A percentile compares a stretch with the other conserved stretches of the same genome.
phyloP scores from a whole-genome alignment of 2,888 invertebrate species.

The Chrysolina haemoptera region DNA sequence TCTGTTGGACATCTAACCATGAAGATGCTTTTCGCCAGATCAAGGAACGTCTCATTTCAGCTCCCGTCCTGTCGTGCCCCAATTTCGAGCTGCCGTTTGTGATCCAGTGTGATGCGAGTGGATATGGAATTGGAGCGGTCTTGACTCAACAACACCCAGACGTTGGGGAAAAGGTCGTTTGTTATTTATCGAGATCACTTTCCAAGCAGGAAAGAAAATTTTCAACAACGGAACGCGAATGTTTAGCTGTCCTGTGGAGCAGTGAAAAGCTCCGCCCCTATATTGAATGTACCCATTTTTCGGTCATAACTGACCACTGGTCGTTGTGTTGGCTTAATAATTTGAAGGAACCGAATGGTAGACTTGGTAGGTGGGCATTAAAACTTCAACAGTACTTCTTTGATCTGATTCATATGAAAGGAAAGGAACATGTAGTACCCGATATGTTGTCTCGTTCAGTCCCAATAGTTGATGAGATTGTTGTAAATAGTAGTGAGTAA shows the following conservation, averaged over 20 bases:
- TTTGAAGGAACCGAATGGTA: slow-evolving; percentile 46
- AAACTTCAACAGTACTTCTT: slow-evolving; percentile 45
- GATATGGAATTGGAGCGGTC: slow-evolving; percentile 1
- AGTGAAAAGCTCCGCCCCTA: too few species aligned
- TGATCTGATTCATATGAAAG: slow-evolving; percentile 44
- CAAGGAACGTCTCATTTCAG: too few species aligned
- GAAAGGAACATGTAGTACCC: slow-evolving; percentile 43
- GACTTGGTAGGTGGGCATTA: slow-evolving; percentile 47
- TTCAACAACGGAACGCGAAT: too few species aligned
- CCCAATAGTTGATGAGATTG: too few species aligned
- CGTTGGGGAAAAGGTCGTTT: slow-evolving; percentile 18
- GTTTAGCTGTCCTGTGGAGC: too few species aligned
- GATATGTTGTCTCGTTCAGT: slow-evolving; percentile 19
- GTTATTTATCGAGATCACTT: too few species aligned
- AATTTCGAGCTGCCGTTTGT: slow-evolving; percentile 12
- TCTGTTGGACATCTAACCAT: too few species aligned
- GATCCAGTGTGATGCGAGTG: background rate
- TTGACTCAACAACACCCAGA: slow-evolving; percentile 12
- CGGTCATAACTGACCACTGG: background rate
- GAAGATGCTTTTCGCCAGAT: too few species aligned
- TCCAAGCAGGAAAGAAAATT: too few species aligned
- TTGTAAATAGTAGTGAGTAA: background rate
- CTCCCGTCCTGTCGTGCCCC: background rate
- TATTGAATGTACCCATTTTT: too few species aligned
- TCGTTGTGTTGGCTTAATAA: slow-evolving; percentile 46